Evolutionary conservation across 2,797 vertebrate genomes (phyloP).

Genomic region (Taenioides sp.): DNA sequence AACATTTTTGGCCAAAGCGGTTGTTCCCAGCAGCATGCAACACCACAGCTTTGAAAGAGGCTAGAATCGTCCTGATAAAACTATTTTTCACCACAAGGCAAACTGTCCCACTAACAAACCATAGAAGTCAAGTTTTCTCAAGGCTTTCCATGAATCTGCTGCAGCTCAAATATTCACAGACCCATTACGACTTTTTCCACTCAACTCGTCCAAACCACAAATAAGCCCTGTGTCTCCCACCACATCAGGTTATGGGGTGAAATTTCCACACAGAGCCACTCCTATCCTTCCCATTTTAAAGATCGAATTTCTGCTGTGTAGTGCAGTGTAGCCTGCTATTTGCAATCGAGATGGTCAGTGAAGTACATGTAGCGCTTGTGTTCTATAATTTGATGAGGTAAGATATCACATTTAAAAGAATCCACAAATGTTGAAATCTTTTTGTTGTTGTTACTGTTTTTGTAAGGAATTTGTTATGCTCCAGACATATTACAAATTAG

Average conservation of each 20-base stretch:
- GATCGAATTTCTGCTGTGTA: neutral
- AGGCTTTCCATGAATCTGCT: slow-evolving; percentile 23
- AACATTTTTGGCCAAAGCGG: slow-evolving; percentile 31
- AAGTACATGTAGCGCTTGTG: neutral
- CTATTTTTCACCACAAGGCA: slow-evolving; percentile 45
- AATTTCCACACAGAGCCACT: slow-evolving; percentile 14
- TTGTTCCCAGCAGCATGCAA: slow-evolving; percentile 27
- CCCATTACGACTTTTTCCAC: slow-evolving; percentile 44
- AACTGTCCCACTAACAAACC: slow-evolving; percentile 27
- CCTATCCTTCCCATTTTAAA: neutral
- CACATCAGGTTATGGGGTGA: slow-evolving; percentile 16
- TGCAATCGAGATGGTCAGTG: neutral
- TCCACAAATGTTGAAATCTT: neutral
- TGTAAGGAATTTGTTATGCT: neutral
- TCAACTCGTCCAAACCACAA: slow-evolving; percentile 35
- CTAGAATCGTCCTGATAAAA: slow-evolving; percentile 43
- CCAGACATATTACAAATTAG: no score
- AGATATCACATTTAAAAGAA: neutral
- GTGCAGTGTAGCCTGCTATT: neutral
- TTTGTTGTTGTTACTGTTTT: neutral
- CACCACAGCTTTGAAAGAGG: slow-evolving; percentile 29
- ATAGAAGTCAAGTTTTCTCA: slow-evolving; percentile 1
- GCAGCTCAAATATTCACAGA: slow-evolving; percentile 30
- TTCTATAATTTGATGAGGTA: neutral
- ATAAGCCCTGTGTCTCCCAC: slow-evolving; percentile 20